A percentile compares a stretch with the other conserved stretches of the same genome.
Conservation (phyloP, 2,113 vertebrate species). For the Hippocampus barbouri region DNA sequence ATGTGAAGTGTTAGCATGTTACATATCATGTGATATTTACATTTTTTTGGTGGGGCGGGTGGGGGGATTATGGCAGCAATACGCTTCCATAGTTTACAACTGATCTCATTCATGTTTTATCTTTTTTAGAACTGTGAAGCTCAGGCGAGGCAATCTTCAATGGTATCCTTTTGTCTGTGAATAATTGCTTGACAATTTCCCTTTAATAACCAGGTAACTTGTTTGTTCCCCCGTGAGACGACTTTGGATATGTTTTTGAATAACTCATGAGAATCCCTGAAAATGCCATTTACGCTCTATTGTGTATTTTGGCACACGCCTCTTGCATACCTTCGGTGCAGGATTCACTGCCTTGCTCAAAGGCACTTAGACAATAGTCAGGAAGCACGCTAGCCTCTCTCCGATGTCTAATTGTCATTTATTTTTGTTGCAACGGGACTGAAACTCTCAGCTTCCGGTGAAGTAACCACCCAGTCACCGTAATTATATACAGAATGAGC, state of each 20-base stretch:
- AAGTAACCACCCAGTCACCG: neutral
- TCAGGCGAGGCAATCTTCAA: conserved; percentile 71
- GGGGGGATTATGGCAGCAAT: too few relatives aligned
- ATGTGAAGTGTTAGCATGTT: too few relatives aligned
- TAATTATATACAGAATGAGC: too few relatives aligned
- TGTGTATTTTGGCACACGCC: neutral
- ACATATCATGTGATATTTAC: too few relatives aligned
- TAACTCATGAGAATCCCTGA: neutral
- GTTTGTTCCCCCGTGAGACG: neutral
- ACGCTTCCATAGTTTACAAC: too few relatives aligned
- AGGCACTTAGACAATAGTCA: neutral
- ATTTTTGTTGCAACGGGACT: neutral
- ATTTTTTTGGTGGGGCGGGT: too few relatives aligned
- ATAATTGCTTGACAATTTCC: neutral
- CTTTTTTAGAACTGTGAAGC: conserved; percentile 61
- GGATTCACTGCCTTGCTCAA: neutral
- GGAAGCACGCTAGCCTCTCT: neutral
- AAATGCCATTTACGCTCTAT: neutral
- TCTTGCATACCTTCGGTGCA: too few relatives aligned
- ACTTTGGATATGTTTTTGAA: neutral
- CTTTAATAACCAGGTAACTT: neutral
- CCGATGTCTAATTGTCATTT: too few relatives aligned
- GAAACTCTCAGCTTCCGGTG: neutral
- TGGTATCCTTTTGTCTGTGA: conserved; percentile 69
- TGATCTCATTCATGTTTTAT: too few relatives aligned